phyloP scores from a whole-genome alignment of 1,140 invertebrate species.

The Calosoma granatense region DNA sequence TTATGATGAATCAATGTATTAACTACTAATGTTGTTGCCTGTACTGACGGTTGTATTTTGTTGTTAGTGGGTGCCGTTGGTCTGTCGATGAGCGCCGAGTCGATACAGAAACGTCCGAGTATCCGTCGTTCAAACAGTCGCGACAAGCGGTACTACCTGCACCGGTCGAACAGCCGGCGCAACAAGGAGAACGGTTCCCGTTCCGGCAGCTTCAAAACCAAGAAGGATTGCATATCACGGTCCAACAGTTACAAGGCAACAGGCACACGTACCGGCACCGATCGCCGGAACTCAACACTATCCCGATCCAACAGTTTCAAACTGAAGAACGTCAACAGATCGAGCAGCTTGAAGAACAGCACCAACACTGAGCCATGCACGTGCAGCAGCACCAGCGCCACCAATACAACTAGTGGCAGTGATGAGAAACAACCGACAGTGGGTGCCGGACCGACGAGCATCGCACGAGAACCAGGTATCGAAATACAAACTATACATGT shows the following conservation, averaged over 20 bases:
- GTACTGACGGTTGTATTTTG: conserved; percentile 3
- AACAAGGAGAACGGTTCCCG: conserved; percentile 55
- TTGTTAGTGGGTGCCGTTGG: conserved; percentile 42
- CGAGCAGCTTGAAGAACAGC: not conserved
- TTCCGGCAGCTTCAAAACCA: conserved; percentile 39
- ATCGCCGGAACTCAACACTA: not conserved
- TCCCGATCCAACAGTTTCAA: conserved; percentile 2
- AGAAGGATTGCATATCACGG: conserved; percentile 34
- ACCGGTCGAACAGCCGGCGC: conserved; percentile 53
- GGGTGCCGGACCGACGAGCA: conserved; percentile 17
- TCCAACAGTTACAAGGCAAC: conserved; percentile 29
- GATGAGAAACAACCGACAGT: not conserved
- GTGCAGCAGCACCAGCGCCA: conserved; percentile 17
- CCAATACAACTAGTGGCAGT: not conserved
- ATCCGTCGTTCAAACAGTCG: conserved; percentile 51
- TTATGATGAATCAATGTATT: no score
- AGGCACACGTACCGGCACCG: not conserved
- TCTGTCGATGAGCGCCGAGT: conserved; percentile 57
- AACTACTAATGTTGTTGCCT: no score
- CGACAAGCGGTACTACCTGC: conserved; percentile 52
- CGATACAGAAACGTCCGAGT: conserved; percentile 51
- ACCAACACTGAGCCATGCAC: conserved; percentile 27
- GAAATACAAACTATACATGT: conserved; percentile 53
- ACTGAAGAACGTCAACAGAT: not conserved
- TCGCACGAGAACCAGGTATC: no score